Conservation (phyloP, 2,113 vertebrate species). For the Ardeotis arabs region DNA sequence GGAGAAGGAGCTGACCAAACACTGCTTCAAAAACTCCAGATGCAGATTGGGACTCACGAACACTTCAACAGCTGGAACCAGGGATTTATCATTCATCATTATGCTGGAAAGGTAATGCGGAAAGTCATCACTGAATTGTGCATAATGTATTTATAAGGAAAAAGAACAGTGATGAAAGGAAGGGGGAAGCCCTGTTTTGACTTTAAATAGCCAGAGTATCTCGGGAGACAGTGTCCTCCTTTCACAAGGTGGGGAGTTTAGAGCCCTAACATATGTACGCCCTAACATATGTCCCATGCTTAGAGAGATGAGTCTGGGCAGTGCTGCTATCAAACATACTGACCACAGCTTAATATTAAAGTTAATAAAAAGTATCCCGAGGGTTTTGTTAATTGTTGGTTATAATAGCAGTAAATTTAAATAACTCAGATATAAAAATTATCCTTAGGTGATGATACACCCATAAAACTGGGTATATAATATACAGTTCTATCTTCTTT, state of each 20-base stretch:
- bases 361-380: not conserved
- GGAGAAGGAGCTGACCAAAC: conserved; percentile 97
- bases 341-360: not conserved
- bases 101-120: conserved; percentile 90
- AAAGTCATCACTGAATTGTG: not conserved
- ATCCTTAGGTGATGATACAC: not conserved
- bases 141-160: not conserved
- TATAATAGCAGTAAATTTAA: not conserved
- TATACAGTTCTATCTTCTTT: not conserved
- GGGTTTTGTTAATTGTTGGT: not conserved
- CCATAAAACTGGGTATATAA: not conserved
- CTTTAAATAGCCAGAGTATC: not conserved
- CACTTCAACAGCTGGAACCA: conserved; percentile 99
- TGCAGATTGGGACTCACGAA: conserved; percentile 94
- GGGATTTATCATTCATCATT: conserved; percentile 98
- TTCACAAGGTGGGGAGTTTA: not conserved
- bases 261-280: not conserved
- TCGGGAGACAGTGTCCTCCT: not conserved
- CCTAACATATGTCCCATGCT: not conserved
- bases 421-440: not conserved
- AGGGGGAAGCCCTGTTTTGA: not conserved
- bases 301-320: not conserved
- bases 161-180: not conserved
- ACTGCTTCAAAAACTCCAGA: conserved; percentile 93
- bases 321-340: not conserved